Evolutionary conservation across 2,113 vertebrate genomes (phyloP), one percentile per base, ranked within the genome.

Genomic region (Grammomys surdaster): DNA sequence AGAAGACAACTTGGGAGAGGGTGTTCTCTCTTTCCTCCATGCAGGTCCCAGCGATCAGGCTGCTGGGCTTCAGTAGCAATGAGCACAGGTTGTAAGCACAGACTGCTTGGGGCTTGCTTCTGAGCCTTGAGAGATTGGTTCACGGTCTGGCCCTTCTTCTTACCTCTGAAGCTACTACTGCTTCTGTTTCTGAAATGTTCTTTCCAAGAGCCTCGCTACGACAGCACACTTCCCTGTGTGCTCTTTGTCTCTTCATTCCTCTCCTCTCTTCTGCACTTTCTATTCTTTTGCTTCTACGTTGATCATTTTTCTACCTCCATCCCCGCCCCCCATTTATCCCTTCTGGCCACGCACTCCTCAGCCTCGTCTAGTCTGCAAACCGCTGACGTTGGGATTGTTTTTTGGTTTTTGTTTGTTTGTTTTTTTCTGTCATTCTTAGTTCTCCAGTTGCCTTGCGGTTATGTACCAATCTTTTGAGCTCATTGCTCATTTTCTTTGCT

Each of bases 281-380:
- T 19, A 80, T 56, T 28, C 10, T 90, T 87, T 72, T 70, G 65
- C 33, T 69, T 48, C 22, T 70, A 56, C 60, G 90, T 91, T 80
- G 40, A 80, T 90, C 88, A 77, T 40, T 89, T 81, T 31, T 31
- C 28, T 51, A 51, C 3, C 28, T 28, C 65, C 65, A 11, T 3
- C 85, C 19, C 48, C 92, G 65, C 16, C 31, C 31, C 85, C 88
- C 60, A 40, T 54, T 33, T 97, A 58, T 58, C 80, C 80, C 82
- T 72, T 89, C 63, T 72, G 60, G 81, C 56, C 81, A 87, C 60
- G 88, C 31, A 48, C 24, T 87, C 84, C 89, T 94, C 0, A 43
- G 22, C n/a, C 80, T 48, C 88, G 31, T 95, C 48, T 89, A 87
- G 65, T 86, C n/a, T 73, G 36, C 93, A 96, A 94, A 51, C 48